Conservation (phyloP, 1,140 invertebrate genomes). For the Thalassaphorura encarpata region DNA sequence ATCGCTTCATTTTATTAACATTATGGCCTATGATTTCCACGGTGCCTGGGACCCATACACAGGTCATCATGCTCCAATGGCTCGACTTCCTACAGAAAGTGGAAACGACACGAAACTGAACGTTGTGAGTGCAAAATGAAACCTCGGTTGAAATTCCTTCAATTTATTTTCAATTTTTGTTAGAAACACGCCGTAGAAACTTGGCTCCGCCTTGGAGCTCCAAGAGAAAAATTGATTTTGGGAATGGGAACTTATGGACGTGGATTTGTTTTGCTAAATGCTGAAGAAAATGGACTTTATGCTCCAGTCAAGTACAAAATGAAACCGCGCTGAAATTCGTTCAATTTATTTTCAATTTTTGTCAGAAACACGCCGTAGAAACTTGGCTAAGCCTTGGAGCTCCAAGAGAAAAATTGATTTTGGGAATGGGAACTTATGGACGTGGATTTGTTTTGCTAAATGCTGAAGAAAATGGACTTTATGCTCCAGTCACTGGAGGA, state of each 20-base stretch:
- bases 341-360: neutral
- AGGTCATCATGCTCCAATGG: conserved; percentile 14
- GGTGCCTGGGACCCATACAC: conserved; percentile 19
- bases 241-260: conserved; percentile 76
- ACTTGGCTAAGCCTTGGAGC: conserved; percentile 41
- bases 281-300: too few relatives aligned
- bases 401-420: conserved; percentile 43
- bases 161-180: too few relatives aligned
- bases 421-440: conserved; percentile 47
- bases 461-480: conserved; percentile 35
- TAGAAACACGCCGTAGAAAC: conserved; percentile 25
- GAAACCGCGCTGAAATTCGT: too few relatives aligned
- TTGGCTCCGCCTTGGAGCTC: conserved; percentile 47
- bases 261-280: too few relatives aligned
- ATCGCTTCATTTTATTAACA: conserved; percentile 17
- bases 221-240: conserved; percentile 61
- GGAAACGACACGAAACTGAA: conserved; percentile 16
- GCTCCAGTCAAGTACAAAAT: too few relatives aligned
- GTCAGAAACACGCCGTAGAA: conserved; percentile 34
- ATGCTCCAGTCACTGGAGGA: conserved; percentile 43
- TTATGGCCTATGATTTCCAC: conserved; percentile 30
- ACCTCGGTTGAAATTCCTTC: neutral
- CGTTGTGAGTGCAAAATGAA: conserved; percentile 3
- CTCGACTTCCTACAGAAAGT: conserved; percentile 5
- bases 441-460: conserved; percentile 42